Evolutionary conservation across 2,797 vertebrate genomes (phyloP), one percentile per base, ranked within the genome.

Genomic region (Brotogeris chrysoptera): DNA sequence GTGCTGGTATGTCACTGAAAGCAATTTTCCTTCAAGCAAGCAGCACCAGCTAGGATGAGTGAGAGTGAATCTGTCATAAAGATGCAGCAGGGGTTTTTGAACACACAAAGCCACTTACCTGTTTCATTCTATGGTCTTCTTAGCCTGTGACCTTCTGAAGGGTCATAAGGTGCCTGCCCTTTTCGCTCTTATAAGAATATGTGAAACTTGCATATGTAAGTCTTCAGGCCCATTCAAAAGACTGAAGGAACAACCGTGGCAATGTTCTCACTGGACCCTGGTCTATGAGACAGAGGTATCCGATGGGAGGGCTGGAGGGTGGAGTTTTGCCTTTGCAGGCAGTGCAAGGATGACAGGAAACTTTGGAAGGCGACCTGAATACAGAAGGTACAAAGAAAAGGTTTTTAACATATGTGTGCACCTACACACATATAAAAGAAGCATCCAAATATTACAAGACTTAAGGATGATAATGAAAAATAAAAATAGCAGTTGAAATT

Each of bases 41-140:
- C 18, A 28, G 32, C 9, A 36, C 28, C 9, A 21, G 6, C 8
- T 73, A 2, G 9, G 20, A 70, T 18, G 5, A 0, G 15, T 74
- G 19, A 24, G 16, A 32, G 60, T 23, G 15, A 36, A 27, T 69
- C 41, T 65, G 69, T 49, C 21, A 6, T 17, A 39, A 81, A 71
- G 24, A 28, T 57, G 13, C 19, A 55, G 4, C 10, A 55, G 41
- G 19, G 34, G 47, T 68, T 81, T 92, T 63, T 66, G 20, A 87
- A n/a, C 28, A 27, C 1, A 2, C 3, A 38, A 27, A 79, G 16
- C 57, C 6, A 4, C 19, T 65, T 60, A 36, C 5, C 5, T 84
- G 23, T 50, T 84, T 59, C 46, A 41, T 59, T 76, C 36, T 72
- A 13, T 79, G 27, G n/a, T 53, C 8, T 2, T 64, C 61, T 94